Evolutionary conservation across 2,797 vertebrate species (phyloP).

Genomic region (Muscicapa comitata): DNA sequence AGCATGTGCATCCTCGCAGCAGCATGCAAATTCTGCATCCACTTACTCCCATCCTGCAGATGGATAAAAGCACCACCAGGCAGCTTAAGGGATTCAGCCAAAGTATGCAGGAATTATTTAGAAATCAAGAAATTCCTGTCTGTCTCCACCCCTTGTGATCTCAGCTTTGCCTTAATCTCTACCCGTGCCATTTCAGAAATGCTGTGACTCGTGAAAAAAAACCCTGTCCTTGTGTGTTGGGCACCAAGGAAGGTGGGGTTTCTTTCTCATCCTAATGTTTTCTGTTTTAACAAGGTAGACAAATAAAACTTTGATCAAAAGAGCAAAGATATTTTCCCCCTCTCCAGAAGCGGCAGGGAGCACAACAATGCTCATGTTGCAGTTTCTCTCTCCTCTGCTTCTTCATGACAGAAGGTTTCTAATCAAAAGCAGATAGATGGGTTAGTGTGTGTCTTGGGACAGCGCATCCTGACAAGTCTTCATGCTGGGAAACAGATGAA

Average conservation of each 20-base stretch:
- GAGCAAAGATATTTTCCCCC: neutral
- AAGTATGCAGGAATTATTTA: neutral
- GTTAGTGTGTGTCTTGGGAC: neutral
- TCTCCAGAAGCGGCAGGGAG: neutral
- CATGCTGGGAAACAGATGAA: neutral
- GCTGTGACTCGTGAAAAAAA: neutral
- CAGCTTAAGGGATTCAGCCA: constrained; percentile 1
- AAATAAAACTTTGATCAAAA: neutral
- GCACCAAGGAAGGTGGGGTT: neutral
- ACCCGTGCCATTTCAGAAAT: neutral
- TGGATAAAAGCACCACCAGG: neutral
- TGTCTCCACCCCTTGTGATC: neutral
- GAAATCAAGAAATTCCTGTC: constrained; percentile 12
- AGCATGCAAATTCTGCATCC: neutral
- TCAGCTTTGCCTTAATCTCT: constrained; percentile 5
- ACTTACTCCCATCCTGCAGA: neutral
- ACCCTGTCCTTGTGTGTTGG: neutral
- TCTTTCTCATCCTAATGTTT: neutral
- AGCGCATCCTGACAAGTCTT: neutral
- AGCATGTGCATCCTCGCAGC: neutral
- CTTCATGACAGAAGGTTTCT: constrained; percentile 11
- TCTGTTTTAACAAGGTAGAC: neutral
- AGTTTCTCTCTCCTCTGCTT: neutral
- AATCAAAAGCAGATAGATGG: constrained; percentile 52
- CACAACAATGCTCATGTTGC: neutral